Percentiles rank a stretch among this genome's conserved stretches.
Conservation (phyloP, 2,888 invertebrate genomes). For the Apotomis betuletana region DNA sequence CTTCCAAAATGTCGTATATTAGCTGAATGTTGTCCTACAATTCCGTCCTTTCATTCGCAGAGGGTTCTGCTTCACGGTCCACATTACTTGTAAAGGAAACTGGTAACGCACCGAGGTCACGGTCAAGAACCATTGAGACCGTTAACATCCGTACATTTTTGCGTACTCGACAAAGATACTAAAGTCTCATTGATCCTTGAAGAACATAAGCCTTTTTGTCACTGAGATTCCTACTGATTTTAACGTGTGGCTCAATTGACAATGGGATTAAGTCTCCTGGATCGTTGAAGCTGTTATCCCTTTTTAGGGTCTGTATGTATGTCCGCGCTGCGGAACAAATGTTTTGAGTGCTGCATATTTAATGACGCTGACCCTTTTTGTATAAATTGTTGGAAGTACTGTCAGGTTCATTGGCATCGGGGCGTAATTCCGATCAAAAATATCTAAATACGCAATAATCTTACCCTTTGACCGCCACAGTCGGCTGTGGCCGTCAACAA, state of each 20-base stretch:
- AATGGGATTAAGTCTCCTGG: background rate
- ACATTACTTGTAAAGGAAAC: slow-evolving; percentile 16
- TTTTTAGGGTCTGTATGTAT: background rate
- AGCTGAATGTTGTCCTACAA: no score
- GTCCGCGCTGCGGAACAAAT: background rate
- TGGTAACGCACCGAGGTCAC: slow-evolving; percentile 23
- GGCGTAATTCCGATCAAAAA: no score
- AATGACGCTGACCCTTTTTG: background rate
- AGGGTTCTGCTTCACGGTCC: slow-evolving; percentile 12
- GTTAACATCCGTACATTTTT: slow-evolving; percentile 18
- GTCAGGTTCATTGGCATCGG: no score
- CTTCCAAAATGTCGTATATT: no score
- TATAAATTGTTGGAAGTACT: no score
- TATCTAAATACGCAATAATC: no score
- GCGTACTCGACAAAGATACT: no score
- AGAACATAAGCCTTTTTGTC: no score
- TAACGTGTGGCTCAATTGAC: background rate
- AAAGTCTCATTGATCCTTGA: no score
- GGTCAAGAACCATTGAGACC: slow-evolving; percentile 11
- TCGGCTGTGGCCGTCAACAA: no score
- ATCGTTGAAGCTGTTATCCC: background rate
- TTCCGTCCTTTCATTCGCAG: no score
- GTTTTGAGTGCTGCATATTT: background rate
- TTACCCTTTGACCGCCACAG: no score
- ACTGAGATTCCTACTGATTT: background rate